Evolutionary conservation across 92 coral and sea anemone species (phyloP).

Genomic region (Siderastrea radians): DNA sequence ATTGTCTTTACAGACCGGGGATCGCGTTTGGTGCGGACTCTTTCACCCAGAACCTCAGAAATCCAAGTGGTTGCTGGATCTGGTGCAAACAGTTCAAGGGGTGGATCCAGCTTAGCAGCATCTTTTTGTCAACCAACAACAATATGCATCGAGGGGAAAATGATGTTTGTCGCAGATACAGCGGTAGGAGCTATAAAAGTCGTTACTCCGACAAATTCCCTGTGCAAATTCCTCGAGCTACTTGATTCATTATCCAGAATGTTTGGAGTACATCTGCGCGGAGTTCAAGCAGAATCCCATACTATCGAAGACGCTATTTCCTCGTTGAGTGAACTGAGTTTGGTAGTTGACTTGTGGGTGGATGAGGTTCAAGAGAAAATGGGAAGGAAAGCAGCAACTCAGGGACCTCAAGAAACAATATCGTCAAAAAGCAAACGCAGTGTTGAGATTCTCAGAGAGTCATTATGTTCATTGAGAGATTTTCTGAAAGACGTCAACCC

Average conservation of each 20-base stretch:
- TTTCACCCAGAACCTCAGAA: neutral
- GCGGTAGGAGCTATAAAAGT: neutral
- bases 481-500: constrained; percentile 17
- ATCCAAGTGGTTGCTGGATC: neutral
- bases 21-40: constrained; percentile 25
- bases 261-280: constrained; percentile 27
- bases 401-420: constrained; percentile 38
- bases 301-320: constrained; percentile 17
- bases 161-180: neutral
- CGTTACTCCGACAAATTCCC: neutral
- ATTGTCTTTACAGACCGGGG: constrained; percentile 53
- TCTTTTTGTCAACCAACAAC: constrained; percentile 24
- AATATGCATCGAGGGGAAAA: constrained; percentile 10
- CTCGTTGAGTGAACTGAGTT: constrained; percentile 10
- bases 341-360: constrained; percentile 8
- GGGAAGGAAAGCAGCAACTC: constrained; percentile 10
- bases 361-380: constrained; percentile 27
- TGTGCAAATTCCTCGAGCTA: neutral
- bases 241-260: constrained; percentile 8
- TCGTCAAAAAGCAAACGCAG: constrained; percentile 39
- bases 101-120: constrained; percentile 23
- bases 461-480: constrained; percentile 11
- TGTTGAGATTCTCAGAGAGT: constrained; percentile 18
- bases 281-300: constrained; percentile 19
- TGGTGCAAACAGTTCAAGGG: constrained; percentile 9